Evolutionary conservation across 2,888 invertebrate genomes (phyloP).

Genomic region (Eulithis prunata): DNA sequence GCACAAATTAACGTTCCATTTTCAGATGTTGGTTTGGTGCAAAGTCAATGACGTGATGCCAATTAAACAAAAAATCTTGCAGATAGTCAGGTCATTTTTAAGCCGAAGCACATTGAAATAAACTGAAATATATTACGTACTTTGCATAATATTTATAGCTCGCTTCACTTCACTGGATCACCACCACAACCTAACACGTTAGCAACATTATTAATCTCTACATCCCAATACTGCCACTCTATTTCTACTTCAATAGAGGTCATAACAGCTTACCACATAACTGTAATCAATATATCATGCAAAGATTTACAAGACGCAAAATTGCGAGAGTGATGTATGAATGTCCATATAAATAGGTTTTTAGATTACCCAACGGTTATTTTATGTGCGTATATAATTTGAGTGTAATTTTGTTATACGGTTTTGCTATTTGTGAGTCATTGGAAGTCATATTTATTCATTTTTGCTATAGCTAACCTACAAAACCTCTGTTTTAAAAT

Average conservation of each 20-base stretch:
- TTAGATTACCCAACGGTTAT: constrained; percentile 37
- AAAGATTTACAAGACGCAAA: constrained; percentile 17
- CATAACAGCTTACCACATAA: constrained; percentile 17
- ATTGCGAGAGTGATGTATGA: constrained; percentile 28
- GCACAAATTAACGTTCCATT: no score
- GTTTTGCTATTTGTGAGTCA: neutral
- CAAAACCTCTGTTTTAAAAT: neutral
- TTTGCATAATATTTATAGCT: neutral
- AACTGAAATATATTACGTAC: no score
- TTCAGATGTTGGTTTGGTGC: no score
- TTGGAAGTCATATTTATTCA: neutral
- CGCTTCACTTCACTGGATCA: constrained; percentile 9
- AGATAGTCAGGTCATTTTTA: no score
- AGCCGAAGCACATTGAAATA: no score
- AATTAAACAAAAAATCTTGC: no score
- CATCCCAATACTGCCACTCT: constrained; percentile 8
- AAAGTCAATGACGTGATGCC: no score
- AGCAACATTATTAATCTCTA: constrained; percentile 3
- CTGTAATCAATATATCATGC: constrained; percentile 14
- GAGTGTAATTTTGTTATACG: constrained; percentile 3
- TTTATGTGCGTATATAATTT: constrained; percentile 27
- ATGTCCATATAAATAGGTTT: constrained; percentile 34
- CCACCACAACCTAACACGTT: neutral
- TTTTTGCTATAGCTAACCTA: neutral
- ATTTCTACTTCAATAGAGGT: constrained; percentile 8